Evolutionary conservation across 2,797 vertebrate genomes (phyloP).

Genomic region (Gymnodraco acuticeps): DNA sequence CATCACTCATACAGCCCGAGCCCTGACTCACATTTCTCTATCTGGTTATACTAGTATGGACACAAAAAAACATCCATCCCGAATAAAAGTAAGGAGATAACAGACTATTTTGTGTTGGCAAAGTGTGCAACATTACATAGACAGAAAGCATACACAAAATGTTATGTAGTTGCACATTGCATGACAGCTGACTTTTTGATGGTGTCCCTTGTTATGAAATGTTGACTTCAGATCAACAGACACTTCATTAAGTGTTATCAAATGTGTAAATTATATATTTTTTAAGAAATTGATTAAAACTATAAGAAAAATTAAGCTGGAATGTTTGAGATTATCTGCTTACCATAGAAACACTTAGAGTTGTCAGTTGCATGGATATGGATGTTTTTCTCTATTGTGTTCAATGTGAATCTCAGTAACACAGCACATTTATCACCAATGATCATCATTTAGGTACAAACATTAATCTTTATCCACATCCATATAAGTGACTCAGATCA

Average conservation of each 20-base stretch:
- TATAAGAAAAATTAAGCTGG: slow-evolving; percentile 43
- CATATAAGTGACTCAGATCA: slow-evolving; percentile 10
- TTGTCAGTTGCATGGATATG: slow-evolving; percentile 18
- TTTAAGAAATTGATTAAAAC: slow-evolving; percentile 4
- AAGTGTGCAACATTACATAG: slow-evolving; percentile 1
- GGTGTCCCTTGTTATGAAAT: slow-evolving; percentile 12
- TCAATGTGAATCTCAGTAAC: slow-evolving; percentile 1
- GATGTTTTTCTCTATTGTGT: background rate
- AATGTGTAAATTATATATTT: slow-evolving; percentile 2
- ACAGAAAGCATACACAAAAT: slow-evolving; percentile 1
- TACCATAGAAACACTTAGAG: background rate
- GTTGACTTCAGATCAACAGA: slow-evolving; percentile 2
- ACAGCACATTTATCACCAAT: background rate
- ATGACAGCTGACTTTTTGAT: background rate
- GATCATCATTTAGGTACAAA: slow-evolving; percentile 2
- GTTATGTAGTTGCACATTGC: background rate
- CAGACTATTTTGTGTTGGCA: background rate
- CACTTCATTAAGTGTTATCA: too few species aligned
- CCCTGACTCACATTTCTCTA: slow-evolving; percentile 36
- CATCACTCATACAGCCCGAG: slow-evolving; percentile 26
- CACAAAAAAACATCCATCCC: slow-evolving; percentile 1
- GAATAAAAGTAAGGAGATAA: background rate
- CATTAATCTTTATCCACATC: slow-evolving; percentile 15
- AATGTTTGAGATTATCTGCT: slow-evolving; percentile 64
- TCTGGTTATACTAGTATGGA: background rate